Evolutionary conservation across 2,888 invertebrate genomes (phyloP), one percentile per base, ranked within the genome.

Genomic region (Pomacea canaliculata): DNA sequence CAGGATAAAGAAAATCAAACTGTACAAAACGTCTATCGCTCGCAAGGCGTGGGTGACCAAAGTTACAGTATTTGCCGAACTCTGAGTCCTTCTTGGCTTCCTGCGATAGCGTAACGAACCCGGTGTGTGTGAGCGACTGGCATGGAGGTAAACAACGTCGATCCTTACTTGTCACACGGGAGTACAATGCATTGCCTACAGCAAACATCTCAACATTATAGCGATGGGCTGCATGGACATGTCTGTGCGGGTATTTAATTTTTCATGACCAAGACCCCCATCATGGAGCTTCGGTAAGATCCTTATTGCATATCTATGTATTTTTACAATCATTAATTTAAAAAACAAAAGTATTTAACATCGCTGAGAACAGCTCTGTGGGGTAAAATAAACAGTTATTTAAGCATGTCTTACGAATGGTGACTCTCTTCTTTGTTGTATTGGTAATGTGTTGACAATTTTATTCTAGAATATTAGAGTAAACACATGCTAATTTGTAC

Each of bases 231-330:
- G 96, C 8, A 94, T 95, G 12, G 96, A 96, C 90, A 94, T 94
- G 83, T 88, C 93, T 73, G 92, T 95, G 49, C 93, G 95, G 60
- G 92, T 95, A 73, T 96, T 96, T 96, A 95, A 95, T 90, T 95
- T 93, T 94, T 1, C 91, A 92, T 71, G 94, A 94, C 85, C 93
- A 95, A 0, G 93, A 92, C 66, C 92, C 93, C 16, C 91, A 63
- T 37, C 71, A 67, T 60, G 66, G 76, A 71, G 67, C 73, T 80
- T 9, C 51, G 48, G 51, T 74, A 7, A 16, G 51, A 56, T 7
- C 16, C 8, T 56, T 1, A 56, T 10, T 10, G 51, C 51, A 56
- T 13, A 37, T 37, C 37, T 37, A 37, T 5, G 37, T 37, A 37
- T 37, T 37, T 37, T 37, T 37, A 37, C 37, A 37, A 37, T 37